Evolutionary conservation across 2,888 invertebrate species (phyloP).

Genomic region (Empis livida): DNA sequence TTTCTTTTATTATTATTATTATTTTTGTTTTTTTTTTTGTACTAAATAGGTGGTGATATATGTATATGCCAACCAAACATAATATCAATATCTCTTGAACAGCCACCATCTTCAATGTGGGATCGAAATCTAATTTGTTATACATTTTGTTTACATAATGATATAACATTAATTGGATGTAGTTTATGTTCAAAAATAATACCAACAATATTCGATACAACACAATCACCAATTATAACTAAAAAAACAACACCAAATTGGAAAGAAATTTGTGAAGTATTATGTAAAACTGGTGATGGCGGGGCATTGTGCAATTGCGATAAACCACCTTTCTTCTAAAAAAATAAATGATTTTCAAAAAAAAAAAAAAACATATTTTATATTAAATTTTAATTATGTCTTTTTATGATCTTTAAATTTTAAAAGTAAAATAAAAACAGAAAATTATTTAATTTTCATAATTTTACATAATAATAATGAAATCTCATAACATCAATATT

Average conservation of each 20-base stretch:
- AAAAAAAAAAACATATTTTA: background rate
- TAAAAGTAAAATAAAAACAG: background rate
- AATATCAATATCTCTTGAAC: background rate
- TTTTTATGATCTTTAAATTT: background rate
- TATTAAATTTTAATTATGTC: too few relatives aligned
- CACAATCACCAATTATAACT: conserved; percentile 2
- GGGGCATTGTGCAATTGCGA: conserved; percentile 68
- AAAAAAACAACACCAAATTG: conserved; percentile 33
- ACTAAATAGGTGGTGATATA: conserved; percentile 20
- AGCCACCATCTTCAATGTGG: background rate
- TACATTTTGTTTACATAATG: conserved; percentile 23
- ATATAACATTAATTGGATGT: conserved; percentile 25
- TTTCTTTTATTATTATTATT: too few relatives aligned
- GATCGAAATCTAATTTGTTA: conserved; percentile 21
- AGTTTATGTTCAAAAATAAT: conserved; percentile 20
- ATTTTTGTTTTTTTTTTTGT: too few relatives aligned
- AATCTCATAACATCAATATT: too few relatives aligned
- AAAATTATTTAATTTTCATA: too few relatives aligned
- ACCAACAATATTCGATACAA: conserved; percentile 4
- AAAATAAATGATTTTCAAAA: background rate
- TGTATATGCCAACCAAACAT: conserved; percentile 15
- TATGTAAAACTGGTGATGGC: conserved; percentile 55
- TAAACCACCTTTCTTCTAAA: conserved; percentile 43
- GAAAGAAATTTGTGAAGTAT: conserved; percentile 49
- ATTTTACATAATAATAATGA: too few relatives aligned